Base-by-base conservation (phyloP, 92 coral and sea anemone species). In the Zoanthus gigantus region DNA sequence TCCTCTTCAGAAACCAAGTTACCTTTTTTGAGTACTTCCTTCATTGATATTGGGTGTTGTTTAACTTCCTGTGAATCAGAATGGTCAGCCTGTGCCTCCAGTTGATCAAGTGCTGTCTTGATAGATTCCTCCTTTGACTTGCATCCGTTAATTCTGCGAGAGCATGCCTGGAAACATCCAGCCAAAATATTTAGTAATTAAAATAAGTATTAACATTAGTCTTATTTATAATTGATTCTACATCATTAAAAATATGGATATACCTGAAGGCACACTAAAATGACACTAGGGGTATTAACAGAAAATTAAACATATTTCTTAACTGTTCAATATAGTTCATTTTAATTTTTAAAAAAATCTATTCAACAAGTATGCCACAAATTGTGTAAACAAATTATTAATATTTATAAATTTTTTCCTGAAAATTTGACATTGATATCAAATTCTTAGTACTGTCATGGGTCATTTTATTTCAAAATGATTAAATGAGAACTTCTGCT, bases 121-220 rank as follows among this genome's bases (percentile, higher is more conserved):
- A 94, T 76, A 63, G 92, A 89, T 54, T 97, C 98, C 73, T 97
- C 99, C 77, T 85, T 92, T 23, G 98, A 83, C 67, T 92, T 95
- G n/a, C 90, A 85, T 29, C 88, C 89, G 74, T 89, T 93, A 28
- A 93, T 92, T 72, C 80, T 91, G 57, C 92, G 95, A 34, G 92
- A 93, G 23, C 95, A 95, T 42, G 87, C 91, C 99, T 97, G 65
- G 78, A 53, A 54, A 83, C 15, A 80, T 3, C 29, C 56, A 44
- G 4, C 34, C 50, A 88, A 74, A 74, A 81, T 28, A 68, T 16
- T 58, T 58, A 13, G 12, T 15, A 4, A 14, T 9, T 58, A 58
- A 11, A 14, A 54, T 6, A 54, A 54, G 15, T 54, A 37, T 2
- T 15, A 54, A 54, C 3, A 9, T 2, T 54, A 54, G 15, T 54